These are phyloP conservation scores for Tetragnatha versicolor DNA, from an alignment of 1,140 invertebrate genomes.

Conservation along the genomic window DNA sequence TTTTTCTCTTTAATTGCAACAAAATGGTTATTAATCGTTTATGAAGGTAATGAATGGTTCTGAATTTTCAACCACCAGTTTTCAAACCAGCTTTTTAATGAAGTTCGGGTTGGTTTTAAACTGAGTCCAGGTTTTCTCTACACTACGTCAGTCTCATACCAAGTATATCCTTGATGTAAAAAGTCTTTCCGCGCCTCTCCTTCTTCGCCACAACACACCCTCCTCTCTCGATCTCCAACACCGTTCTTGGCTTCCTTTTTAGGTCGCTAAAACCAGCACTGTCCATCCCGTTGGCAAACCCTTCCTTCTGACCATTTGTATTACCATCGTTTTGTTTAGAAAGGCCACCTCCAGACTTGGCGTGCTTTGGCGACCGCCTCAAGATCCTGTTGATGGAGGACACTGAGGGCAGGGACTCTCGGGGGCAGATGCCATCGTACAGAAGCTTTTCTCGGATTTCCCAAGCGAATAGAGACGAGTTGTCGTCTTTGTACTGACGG, in stretches of 20 bases:
- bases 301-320: not conserved
- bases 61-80: no score
- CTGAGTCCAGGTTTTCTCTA: no score
- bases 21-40: no score
- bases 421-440: conserved; percentile 56
- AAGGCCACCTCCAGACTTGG: not conserved
- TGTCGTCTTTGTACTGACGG: conserved; percentile 57
- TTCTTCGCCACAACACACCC: not conserved
- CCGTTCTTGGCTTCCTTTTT: no score
- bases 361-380: conserved; percentile 30
- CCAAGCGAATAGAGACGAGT: conserved; percentile 63
- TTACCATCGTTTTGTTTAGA: not conserved
- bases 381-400: conserved; percentile 58
- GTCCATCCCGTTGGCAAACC: not conserved
- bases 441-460: conserved; percentile 58
- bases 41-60: no score
- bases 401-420: conserved; percentile 57
- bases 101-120: no score
- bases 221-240: not conserved
- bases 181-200: not conserved
- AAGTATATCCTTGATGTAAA: conserved; percentile 32
- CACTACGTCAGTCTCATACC: not conserved
- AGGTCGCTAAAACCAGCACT: not conserved
- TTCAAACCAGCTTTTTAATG: no score
- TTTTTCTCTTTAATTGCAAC: no score